Evolutionary conservation across 37 sponge, comb jelly and placozoan species (phyloP).

Genomic region (Spongilla lacustris): DNA sequence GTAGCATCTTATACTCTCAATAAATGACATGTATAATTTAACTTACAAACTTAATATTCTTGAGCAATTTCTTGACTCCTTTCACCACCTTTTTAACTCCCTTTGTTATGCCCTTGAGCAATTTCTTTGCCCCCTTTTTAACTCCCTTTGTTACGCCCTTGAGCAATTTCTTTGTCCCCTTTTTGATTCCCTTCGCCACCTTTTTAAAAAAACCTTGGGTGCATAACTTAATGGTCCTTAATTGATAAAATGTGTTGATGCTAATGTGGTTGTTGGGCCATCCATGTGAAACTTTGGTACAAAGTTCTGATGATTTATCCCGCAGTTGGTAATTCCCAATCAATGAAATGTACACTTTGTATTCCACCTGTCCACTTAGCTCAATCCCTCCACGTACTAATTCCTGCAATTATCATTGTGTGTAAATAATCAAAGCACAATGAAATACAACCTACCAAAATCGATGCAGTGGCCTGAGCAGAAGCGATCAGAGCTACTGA

Average conservation of each 20-base stretch:
- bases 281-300: slow-evolving; percentile 1
- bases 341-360: slow-evolving; percentile 1
- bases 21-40: not conserved
- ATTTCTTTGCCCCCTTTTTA: not conserved
- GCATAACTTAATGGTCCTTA: slow-evolving; percentile 1
- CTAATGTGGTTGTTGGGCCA: not conserved
- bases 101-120: not conserved
- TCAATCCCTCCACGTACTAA: slow-evolving; percentile 1
- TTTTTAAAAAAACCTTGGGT: not conserved
- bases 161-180: not conserved
- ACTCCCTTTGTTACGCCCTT: not conserved
- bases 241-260: slow-evolving; percentile 1
- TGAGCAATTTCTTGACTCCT: too few relatives aligned
- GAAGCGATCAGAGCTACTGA: not conserved
- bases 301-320: slow-evolving; percentile 1
- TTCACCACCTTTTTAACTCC: too few relatives aligned
- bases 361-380: slow-evolving; percentile 1
- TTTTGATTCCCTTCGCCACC: not conserved
- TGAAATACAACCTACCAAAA: not conserved
- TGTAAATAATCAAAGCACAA: not conserved
- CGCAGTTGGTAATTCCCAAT: slow-evolving; percentile 1
- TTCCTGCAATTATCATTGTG: slow-evolving; percentile 1
- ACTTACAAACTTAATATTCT: not conserved
- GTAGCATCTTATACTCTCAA: not conserved
- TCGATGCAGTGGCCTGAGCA: slow-evolving; percentile 1